These are phyloP conservation scores for Helarctos malayanus DNA, from an alignment of 2,797 vertebrate species.

Conservation along the genomic window DNA sequence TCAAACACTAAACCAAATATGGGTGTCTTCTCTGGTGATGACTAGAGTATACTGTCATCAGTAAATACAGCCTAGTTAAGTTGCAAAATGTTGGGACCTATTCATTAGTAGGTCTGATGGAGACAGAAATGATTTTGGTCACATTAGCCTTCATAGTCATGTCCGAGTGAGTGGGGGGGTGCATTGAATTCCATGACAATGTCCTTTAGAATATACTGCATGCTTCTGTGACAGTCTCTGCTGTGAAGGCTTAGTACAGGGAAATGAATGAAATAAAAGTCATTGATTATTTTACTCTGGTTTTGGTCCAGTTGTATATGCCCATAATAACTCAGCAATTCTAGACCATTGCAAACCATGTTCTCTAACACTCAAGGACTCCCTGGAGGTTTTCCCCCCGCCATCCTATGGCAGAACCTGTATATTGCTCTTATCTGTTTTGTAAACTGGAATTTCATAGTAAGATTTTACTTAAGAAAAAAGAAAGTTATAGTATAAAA, in stretches of 20 bases:
- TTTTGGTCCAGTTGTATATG: neutral
- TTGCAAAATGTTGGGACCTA: neutral
- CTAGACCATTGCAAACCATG: neutral
- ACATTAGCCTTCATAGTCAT: neutral
- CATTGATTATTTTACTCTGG: neutral
- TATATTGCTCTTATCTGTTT: neutral
- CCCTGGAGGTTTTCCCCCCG: too few relatives aligned
- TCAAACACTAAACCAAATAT: neutral
- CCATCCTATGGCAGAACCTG: neutral
- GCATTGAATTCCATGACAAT: neutral
- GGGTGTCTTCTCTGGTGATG: neutral
- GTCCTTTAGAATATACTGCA: neutral
- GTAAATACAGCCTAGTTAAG: neutral
- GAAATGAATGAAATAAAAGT: neutral
- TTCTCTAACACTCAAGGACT: neutral
- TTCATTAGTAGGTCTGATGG: neutral
- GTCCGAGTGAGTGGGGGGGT: neutral
- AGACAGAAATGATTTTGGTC: neutral
- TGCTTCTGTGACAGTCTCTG: neutral
- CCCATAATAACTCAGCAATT: neutral
- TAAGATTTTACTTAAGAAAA: constrained; percentile 12
- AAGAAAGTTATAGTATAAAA: neutral
- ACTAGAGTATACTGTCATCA: neutral
- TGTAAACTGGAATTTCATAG: neutral
- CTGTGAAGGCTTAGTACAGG: neutral